phyloP scores from a whole-genome alignment of 1,140 invertebrate genomes.

The Mylabris phalerata region DNA sequence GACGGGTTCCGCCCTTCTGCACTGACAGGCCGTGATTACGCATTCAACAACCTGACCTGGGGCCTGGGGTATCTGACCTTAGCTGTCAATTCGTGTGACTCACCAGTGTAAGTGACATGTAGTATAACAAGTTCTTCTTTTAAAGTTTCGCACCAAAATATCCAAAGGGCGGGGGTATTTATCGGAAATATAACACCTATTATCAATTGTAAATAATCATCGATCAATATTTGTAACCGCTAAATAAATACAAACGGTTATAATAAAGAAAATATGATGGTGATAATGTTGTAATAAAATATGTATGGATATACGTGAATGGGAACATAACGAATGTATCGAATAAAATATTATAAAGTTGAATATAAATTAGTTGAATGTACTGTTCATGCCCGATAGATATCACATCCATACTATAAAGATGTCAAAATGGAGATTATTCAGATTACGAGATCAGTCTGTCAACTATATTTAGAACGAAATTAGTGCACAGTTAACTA shows the following conservation, averaged over 20 bases:
- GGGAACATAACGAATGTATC: not conserved
- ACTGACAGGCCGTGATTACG: constrained; percentile 40
- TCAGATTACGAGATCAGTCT: not conserved
- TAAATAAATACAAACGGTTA: constrained; percentile 1
- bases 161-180: no score
- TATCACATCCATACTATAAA: not conserved
- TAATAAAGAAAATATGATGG: not conserved
- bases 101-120: constrained; percentile 34
- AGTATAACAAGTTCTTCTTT: constrained; percentile 28
- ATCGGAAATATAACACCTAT: not conserved
- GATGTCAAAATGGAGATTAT: not conserved
- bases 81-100: constrained; percentile 25
- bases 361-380: not conserved
- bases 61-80: constrained; percentile 29
- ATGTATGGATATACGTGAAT: not conserved
- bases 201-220: constrained; percentile 4
- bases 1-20: constrained; percentile 34
- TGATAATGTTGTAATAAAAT: constrained; percentile 9
- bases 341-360: not conserved
- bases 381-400: not conserved
- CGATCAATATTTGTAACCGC: constrained; percentile 6
- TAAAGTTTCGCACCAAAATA: constrained; percentile 6
- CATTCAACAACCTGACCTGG: constrained; percentile 37
- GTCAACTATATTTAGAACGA: not conserved
- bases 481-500: no score